Evolutionary conservation across 2,113 vertebrate species (phyloP).

Genomic region (Phrynocephalus versicolor): DNA sequence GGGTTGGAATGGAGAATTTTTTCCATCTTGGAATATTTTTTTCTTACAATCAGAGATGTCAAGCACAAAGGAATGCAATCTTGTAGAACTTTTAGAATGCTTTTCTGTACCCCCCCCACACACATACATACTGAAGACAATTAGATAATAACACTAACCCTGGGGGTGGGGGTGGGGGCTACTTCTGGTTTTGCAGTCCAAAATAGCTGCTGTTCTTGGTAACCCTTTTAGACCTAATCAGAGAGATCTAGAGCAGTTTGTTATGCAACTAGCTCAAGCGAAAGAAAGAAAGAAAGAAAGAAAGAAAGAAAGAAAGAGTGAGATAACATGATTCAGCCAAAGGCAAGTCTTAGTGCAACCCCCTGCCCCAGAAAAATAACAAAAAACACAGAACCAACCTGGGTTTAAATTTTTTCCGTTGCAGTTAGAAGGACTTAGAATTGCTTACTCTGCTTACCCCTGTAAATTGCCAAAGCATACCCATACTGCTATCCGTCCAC

Average conservation of each 20-base stretch:
- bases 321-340: neutral
- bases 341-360: neutral
- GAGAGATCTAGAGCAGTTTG: neutral
- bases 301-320: neutral
- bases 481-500: too few species aligned
- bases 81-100: neutral
- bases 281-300: conserved; percentile 11
- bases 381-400: neutral
- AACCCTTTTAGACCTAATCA: conserved; percentile 6
- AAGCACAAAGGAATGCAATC: neutral
- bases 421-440: neutral
- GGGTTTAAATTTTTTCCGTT: neutral
- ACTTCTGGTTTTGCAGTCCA: conserved; percentile 1
- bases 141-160: neutral
- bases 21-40: neutral
- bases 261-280: neutral
- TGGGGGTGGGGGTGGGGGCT: too few species aligned
- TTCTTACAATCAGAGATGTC: neutral
- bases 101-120: neutral
- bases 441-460: neutral
- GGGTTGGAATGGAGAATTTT: neutral
- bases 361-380: too few species aligned
- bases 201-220: conserved; percentile 2
- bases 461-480: too few species aligned
- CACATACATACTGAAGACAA: neutral